phyloP scores from a whole-genome alignment of 2,888 invertebrate genomes.

The Exocentrus adspersus region DNA sequence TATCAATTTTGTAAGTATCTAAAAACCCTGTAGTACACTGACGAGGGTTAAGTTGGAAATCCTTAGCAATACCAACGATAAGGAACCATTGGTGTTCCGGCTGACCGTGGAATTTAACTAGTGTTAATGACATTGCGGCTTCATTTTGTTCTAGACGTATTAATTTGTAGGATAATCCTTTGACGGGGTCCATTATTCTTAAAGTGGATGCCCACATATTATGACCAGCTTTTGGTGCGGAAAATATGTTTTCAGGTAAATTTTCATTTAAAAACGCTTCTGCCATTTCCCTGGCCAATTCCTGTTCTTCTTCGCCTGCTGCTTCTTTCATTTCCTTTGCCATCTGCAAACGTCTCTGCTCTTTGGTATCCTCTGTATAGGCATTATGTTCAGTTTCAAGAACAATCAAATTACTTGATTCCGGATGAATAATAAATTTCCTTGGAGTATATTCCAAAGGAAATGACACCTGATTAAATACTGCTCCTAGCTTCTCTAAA shows the following conservation, averaged over 20 bases:
- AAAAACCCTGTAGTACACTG: conserved; percentile 84
- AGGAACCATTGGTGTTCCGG: conserved; percentile 66
- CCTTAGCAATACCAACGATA: conserved; percentile 76
- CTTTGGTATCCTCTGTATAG: conserved; percentile 96
- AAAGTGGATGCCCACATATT: conserved; percentile 97
- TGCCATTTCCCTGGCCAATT: conserved; percentile 96
- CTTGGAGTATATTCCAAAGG: conserved; percentile 96
- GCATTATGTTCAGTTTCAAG: conserved; percentile 99
- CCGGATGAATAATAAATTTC: conserved; percentile 92
- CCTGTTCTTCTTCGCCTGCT: conserved; percentile 94
- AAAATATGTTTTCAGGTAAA: conserved; percentile 92
- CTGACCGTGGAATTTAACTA: conserved; percentile 65
- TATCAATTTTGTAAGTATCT: conserved; percentile 81
- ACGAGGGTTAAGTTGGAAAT: conserved; percentile 88
- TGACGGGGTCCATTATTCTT: conserved; percentile 86
- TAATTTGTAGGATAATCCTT: conserved; percentile 72
- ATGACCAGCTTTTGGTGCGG: conserved; percentile 94
- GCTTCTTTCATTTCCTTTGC: conserved; percentile 98
- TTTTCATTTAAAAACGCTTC: conserved; percentile 96
- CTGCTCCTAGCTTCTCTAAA: conserved; percentile 96
- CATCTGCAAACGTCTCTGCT: conserved; percentile 91
- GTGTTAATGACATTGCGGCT: conserved; percentile 89
- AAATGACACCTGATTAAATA: conserved; percentile 95
- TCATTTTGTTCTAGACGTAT: conserved; percentile 94
- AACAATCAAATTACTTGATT: conserved; percentile 88